Evolutionary conservation across 2,797 vertebrate species (phyloP).

Genomic region (Coreius guichenoti): DNA sequence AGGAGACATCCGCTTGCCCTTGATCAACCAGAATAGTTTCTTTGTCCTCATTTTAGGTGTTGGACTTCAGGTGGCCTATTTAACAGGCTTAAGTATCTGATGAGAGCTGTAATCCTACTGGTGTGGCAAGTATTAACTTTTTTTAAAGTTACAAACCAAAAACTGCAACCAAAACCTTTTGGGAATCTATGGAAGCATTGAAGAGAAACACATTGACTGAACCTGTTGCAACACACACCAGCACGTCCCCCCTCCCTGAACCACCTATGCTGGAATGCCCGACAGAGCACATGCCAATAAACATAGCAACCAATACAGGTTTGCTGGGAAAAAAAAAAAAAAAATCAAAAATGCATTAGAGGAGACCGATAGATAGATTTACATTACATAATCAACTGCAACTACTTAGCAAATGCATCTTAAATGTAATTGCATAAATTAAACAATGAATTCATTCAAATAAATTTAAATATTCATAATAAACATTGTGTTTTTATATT

Average conservation of each 20-base stretch:
- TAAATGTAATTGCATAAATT: neutral
- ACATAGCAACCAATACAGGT: neutral
- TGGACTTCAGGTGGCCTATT: conserved; percentile 60
- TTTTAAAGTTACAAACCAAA: conserved; percentile 26
- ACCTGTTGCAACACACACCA: conserved; percentile 77
- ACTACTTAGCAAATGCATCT: neutral
- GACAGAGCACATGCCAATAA: conserved; percentile 16
- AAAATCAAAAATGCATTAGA: neutral
- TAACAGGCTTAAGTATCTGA: conserved; percentile 52
- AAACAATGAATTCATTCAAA: neutral
- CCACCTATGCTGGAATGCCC: conserved; percentile 69
- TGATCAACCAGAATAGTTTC: conserved; percentile 61
- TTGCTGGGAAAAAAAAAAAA: neutral
- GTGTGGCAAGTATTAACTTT: neutral
- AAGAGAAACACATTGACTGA: conserved; percentile 60
- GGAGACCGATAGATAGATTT: neutral
- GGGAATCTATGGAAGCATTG: neutral
- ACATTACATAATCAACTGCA: neutral
- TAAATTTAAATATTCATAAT: neutral
- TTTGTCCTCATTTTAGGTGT: conserved; percentile 58
- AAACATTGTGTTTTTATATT: neutral
- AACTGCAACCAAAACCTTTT: neutral
- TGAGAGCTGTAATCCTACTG: conserved; percentile 30
- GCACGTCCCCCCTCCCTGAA: conserved; percentile 42
- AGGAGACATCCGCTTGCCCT: conserved; percentile 48